Conservation (phyloP, 1,140 invertebrate genomes). For the Venustaconcha ellipsiformis region DNA sequence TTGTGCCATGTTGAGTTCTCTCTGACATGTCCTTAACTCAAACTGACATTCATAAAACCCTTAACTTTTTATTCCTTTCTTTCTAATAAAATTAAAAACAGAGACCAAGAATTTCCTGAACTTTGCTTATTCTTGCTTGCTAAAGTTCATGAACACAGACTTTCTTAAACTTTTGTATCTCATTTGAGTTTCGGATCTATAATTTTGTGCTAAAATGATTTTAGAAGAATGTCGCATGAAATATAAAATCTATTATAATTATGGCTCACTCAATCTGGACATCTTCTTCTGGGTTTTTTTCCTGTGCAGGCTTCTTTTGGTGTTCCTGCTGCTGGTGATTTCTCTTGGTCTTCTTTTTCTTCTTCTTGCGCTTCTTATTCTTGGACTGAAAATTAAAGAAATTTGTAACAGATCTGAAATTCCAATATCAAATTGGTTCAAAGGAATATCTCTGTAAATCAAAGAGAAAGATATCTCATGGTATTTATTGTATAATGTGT, state of each 20-base stretch:
- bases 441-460: no score
- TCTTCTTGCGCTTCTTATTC: constrained; percentile 69
- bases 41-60: no score
- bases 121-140: no score
- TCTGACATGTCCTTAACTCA: no score
- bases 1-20: no score
- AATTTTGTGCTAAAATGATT: not conserved
- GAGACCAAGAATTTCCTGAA: no score
- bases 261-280: constrained; percentile 72
- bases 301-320: constrained; percentile 31
- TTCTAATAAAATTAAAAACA: no score
- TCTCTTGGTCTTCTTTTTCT: constrained; percentile 67
- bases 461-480: no score
- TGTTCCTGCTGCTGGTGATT: constrained; percentile 49
- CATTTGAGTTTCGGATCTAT: not conserved
- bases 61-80: no score
- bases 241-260: not conserved
- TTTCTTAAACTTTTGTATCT: not conserved
- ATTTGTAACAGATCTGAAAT: not conserved
- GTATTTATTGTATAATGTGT: no score
- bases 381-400: constrained; percentile 54
- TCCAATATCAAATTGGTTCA: no score
- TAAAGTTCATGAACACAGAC: not conserved
- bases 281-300: constrained; percentile 56
- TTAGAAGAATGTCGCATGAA: no score